Percentiles rank a stretch among this genome's conserved stretches.
Conservation (phyloP, 2,797 vertebrate genomes). For the Varecia variegata region DNA sequence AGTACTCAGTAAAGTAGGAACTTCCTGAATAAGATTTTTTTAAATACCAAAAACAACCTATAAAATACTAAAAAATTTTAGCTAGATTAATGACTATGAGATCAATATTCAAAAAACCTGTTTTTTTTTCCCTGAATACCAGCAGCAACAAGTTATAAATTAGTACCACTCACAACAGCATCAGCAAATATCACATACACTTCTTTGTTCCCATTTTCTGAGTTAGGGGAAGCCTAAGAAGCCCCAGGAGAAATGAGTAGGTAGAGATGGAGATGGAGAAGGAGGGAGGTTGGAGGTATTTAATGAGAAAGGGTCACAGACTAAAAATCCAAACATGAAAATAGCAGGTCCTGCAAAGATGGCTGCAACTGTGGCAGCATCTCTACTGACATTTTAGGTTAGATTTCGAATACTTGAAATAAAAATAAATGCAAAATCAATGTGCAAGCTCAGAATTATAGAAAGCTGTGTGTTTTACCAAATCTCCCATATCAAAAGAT, state of each 20-base stretch:
- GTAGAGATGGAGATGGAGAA: not conserved
- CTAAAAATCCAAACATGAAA: not conserved
- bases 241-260: not conserved
- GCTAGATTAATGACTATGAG: not conserved
- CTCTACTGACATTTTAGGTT: slow-evolving; percentile 88
- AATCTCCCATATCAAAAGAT: not conserved
- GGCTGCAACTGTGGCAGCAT: slow-evolving; percentile 81
- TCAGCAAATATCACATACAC: not conserved
- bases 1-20: not conserved
- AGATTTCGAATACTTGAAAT: slow-evolving; percentile 90
- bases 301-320: not conserved
- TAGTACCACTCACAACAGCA: not conserved
- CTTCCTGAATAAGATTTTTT: not conserved
- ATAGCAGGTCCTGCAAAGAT: slow-evolving; percentile 87
- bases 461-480: not conserved
- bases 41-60: not conserved
- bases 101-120: not conserved
- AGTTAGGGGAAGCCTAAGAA: not conserved
- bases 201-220: not conserved
- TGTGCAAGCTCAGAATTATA: slow-evolving; percentile 85
- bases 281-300: not conserved
- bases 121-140: not conserved
- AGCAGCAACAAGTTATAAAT: not conserved
- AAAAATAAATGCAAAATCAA: slow-evolving; percentile 86
- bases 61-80: not conserved